Conservation (phyloP, 2,797 vertebrate species). For the Danio choprae region DNA sequence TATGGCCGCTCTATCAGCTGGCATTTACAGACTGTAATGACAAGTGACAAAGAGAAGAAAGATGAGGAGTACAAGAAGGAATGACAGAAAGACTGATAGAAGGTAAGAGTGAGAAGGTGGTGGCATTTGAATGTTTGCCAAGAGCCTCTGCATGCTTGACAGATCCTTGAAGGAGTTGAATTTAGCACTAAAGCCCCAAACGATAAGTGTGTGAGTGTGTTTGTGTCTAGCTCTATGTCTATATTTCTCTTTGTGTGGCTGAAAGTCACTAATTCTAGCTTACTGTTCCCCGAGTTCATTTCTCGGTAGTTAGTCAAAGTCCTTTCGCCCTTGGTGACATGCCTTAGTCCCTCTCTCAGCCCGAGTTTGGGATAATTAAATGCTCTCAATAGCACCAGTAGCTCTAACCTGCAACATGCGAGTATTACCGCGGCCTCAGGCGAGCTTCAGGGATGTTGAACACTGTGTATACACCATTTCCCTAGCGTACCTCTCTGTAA, state of each 20-base stretch:
- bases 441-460: constrained; percentile 6
- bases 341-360: not conserved
- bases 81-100: constrained; percentile 48
- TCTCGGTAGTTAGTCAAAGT: constrained; percentile 26
- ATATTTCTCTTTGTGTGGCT: not conserved
- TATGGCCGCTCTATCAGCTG: constrained; percentile 41
- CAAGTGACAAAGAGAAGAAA: constrained; percentile 52
- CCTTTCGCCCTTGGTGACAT: constrained; percentile 13
- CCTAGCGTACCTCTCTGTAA: not conserved
- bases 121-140: constrained; percentile 49
- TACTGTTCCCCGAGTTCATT: constrained; percentile 13
- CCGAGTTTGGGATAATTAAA: not conserved
- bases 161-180: constrained; percentile 27
- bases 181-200: constrained; percentile 10
- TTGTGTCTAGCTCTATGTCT: not conserved
- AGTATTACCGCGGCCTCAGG: constrained; percentile 3
- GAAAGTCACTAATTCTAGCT: constrained; percentile 17
- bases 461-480: not conserved
- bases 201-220: not conserved
- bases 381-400: constrained; percentile 6
- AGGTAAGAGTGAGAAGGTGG: constrained; percentile 40
- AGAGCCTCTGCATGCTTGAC: constrained; percentile 18
- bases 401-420: constrained; percentile 25
- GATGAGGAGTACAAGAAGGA: constrained; percentile 25
- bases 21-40: constrained; percentile 54